A percentile compares a stretch with the other conserved stretches of the same genome.
These are phyloP conservation scores for Chanos chanos DNA, from an alignment of 2,797 vertebrate species.

Conservation along the genomic window DNA sequence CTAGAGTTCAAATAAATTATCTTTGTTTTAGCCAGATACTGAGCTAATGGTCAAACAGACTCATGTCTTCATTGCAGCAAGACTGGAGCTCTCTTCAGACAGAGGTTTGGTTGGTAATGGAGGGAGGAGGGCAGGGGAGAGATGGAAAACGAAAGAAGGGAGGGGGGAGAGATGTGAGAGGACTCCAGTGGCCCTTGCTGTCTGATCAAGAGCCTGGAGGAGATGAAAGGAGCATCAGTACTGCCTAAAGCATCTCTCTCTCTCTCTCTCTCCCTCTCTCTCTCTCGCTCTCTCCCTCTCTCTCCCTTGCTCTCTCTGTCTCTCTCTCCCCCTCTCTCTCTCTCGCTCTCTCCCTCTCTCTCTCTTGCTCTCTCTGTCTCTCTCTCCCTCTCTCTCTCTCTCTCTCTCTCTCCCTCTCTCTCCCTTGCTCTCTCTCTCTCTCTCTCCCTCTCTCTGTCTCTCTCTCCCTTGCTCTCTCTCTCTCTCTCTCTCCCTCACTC, in stretches of 20 bases:
- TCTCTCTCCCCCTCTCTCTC: too few species aligned
- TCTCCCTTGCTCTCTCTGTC: too few species aligned
- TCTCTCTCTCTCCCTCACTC: too few species aligned
- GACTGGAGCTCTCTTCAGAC: slow-evolving; percentile 26
- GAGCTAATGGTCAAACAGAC: slow-evolving; percentile 3
- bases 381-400: too few species aligned
- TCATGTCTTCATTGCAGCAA: slow-evolving; percentile 20
- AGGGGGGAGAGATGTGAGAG: slow-evolving; percentile 18
- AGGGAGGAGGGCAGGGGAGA: slow-evolving; percentile 29
- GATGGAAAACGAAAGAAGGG: slow-evolving; percentile 16
- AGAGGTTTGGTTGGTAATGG: slow-evolving; percentile 35
- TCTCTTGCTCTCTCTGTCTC: too few species aligned
- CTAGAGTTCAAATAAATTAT: too few species aligned
- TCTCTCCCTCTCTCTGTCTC: neutral
- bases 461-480: too few species aligned
- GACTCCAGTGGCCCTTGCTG: slow-evolving; percentile 27
- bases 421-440: too few species aligned
- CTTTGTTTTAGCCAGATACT: slow-evolving; percentile 2
- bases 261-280: slow-evolving; percentile 33
- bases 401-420: too few species aligned
- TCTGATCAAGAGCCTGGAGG: slow-evolving; percentile 52
- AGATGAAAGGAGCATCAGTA: slow-evolving; percentile 47
- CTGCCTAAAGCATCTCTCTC: slow-evolving; percentile 25
- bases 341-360: too few species aligned
- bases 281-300: too few species aligned